Conservation (phyloP, 2,113 vertebrate genomes). For the Eurypyga helias region DNA sequence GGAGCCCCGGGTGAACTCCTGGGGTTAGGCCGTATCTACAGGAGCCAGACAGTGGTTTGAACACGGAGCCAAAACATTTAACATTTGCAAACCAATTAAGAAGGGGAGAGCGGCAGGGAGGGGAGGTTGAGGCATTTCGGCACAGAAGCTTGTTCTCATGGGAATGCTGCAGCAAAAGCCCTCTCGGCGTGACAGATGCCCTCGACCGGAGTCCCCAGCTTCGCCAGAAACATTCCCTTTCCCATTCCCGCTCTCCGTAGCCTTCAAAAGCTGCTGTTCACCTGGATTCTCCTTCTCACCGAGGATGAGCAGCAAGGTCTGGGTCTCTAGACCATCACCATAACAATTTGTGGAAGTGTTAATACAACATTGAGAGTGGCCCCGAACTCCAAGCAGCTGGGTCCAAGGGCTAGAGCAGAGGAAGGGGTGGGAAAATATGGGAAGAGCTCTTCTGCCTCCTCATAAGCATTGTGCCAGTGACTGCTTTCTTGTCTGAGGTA, state of each 20-base stretch:
- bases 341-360: background rate
- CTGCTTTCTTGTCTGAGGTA: background rate
- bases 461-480: background rate
- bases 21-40: background rate
- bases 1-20: background rate
- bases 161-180: background rate
- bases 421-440: rapidly evolving
- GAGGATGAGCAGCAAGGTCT: background rate
- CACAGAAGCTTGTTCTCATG: background rate
- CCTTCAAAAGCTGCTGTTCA: background rate
- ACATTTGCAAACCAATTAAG: background rate
- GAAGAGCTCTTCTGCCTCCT: background rate
- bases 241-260: background rate
- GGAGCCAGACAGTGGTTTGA: conserved; percentile 12
- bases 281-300: background rate
- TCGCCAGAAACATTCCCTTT: background rate
- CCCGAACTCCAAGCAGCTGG: background rate
- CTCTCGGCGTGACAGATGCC: background rate
- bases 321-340: background rate
- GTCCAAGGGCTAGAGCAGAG: background rate
- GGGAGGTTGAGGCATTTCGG: background rate
- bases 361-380: background rate
- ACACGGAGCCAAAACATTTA: background rate
- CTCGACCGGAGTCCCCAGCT: background rate
- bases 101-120: background rate